A percentile compares a stretch with the other conserved stretches of the same genome.
phyloP scores from a whole-genome alignment of 1,140 invertebrate genomes.

The Schmidtea mediterranea region DNA sequence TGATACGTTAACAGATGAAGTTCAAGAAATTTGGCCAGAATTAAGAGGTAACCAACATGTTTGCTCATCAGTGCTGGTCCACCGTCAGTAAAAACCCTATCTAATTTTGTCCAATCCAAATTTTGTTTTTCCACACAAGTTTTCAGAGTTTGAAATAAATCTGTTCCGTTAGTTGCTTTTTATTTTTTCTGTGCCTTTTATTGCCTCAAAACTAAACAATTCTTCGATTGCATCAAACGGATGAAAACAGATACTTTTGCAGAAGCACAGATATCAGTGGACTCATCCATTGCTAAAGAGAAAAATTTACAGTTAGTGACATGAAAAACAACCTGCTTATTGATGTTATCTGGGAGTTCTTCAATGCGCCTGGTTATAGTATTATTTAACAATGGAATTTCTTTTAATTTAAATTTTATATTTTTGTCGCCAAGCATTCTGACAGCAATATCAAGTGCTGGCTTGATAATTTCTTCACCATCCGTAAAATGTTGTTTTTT shows the following conservation, averaged over 20 bases:
- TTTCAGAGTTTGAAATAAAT: constrained; percentile 14
- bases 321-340: constrained; percentile 12
- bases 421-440: not conserved
- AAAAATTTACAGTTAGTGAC: constrained; percentile 10
- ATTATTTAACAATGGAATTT: constrained; percentile 2
- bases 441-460: not conserved
- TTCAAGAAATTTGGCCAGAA: constrained; percentile 9
- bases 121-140: constrained; percentile 8
- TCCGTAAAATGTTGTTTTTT: not conserved
- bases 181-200: constrained; percentile 14
- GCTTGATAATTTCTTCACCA: not conserved
- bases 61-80: constrained; percentile 12
- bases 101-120: constrained; percentile 10
- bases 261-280: constrained; percentile 15
- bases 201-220: constrained; percentile 10
- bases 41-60: constrained; percentile 14
- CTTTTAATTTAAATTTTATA: not conserved
- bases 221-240: constrained; percentile 17
- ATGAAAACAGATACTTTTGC: constrained; percentile 15
- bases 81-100: constrained; percentile 11
- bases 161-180: constrained; percentile 11
- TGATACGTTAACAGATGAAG: constrained; percentile 12
- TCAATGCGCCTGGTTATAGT: constrained; percentile 15
- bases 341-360: constrained; percentile 8
- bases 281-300: constrained; percentile 17